Conservation (phyloP, 2,113 vertebrate species). For the Oreochromis niloticus region DNA sequence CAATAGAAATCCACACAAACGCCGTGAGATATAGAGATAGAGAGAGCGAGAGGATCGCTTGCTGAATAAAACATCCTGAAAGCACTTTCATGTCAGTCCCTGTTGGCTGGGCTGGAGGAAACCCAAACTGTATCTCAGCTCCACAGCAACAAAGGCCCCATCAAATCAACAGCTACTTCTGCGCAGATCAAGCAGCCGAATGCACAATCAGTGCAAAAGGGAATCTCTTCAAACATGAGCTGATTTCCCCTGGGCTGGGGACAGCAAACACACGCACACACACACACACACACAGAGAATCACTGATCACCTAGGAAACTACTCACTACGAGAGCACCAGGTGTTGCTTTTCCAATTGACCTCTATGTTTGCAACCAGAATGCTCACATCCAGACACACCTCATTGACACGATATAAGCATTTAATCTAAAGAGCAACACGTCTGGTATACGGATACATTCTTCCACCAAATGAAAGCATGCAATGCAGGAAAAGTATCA, state of each 20-base stretch:
- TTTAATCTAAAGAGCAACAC: background rate
- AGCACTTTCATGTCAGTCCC: slow-evolving; percentile 52
- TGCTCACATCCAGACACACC: background rate
- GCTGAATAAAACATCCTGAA: slow-evolving; percentile 55
- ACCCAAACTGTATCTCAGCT: slow-evolving; percentile 39
- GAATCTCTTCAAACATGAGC: slow-evolving; percentile 43
- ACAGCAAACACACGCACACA: background rate
- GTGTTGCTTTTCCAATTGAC: slow-evolving; percentile 8
- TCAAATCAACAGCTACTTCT: slow-evolving; percentile 40
- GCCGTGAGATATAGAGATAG: background rate
- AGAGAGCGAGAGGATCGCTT: background rate
- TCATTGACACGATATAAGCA: background rate
- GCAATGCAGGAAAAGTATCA: background rate
- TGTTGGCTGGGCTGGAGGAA: slow-evolving; percentile 28
- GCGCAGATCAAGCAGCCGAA: slow-evolving; percentile 24
- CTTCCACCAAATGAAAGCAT: background rate
- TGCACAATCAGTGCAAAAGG: slow-evolving; percentile 26
- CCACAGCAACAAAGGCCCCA: slow-evolving; percentile 20
- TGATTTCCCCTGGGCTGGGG: slow-evolving; percentile 33
- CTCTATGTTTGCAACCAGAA: background rate
- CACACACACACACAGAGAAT: background rate
- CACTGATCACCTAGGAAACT: slow-evolving; percentile 40
- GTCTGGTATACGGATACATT: background rate
- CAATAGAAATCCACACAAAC: slow-evolving; percentile 18
- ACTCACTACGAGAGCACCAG: background rate